A percentile compares a stretch with the other conserved stretches of the same genome.
phyloP scores from a whole-genome alignment of 2,888 invertebrate genomes.

The Heliconius hortense region DNA sequence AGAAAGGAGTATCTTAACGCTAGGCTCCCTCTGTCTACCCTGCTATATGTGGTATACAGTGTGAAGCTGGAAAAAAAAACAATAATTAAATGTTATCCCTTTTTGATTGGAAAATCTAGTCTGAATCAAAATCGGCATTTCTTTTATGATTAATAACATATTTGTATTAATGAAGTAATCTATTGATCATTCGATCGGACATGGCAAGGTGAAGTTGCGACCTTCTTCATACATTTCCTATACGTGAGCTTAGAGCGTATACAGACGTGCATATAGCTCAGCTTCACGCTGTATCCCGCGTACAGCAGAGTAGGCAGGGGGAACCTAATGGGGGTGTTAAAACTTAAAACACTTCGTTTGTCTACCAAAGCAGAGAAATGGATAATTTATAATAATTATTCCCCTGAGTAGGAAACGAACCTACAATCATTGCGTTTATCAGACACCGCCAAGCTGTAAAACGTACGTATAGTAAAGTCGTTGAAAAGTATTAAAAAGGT shows the following conservation, averaged over 20 bases:
- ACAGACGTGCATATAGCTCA: neutral
- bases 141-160: neutral
- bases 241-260: neutral
- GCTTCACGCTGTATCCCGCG: neutral
- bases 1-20: neutral
- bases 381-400: neutral
- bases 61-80: neutral
- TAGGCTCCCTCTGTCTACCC: neutral
- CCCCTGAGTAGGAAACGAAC: neutral
- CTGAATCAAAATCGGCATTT: neutral
- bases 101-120: too few relatives aligned
- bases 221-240: neutral
- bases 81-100: too few relatives aligned
- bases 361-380: neutral
- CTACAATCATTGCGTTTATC: neutral
- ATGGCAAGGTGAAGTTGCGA: neutral
- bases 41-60: neutral
- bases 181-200: neutral
- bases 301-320: neutral
- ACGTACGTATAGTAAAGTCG: too few relatives aligned
- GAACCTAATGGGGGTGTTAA: neutral
- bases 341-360: neutral
- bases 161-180: slow-evolving; percentile 3
- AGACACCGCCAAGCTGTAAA: too few relatives aligned
- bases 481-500: neutral